Evolutionary conservation across 2,113 vertebrate species (phyloP).

Genomic region (Meleagris gallopavo): DNA sequence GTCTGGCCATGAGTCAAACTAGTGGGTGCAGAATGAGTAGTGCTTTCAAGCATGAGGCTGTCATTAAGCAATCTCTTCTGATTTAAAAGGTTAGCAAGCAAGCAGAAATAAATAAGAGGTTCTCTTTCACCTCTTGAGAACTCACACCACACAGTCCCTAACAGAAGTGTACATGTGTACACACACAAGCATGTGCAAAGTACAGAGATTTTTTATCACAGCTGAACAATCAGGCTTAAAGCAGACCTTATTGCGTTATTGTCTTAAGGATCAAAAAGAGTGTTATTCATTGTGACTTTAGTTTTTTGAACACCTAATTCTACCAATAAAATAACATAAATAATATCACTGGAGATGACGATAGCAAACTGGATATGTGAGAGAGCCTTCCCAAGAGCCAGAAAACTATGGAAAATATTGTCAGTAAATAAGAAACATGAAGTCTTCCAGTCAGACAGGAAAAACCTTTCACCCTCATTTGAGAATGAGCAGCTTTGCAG

Average conservation of each 20-base stretch:
- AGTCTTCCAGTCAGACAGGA: background rate
- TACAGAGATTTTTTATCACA: background rate
- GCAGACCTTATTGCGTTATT: background rate
- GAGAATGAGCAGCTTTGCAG: background rate
- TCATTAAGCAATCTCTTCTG: background rate
- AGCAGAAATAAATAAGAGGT: constrained; percentile 18
- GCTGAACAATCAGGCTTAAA: background rate
- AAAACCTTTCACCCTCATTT: background rate
- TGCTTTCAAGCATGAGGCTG: background rate
- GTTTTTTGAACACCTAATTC: background rate
- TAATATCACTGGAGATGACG: background rate
- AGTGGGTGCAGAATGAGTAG: background rate
- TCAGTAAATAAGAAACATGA: background rate
- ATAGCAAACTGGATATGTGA: background rate
- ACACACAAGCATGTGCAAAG: background rate
- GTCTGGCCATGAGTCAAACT: constrained; percentile 1
- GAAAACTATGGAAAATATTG: background rate
- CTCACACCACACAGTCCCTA: background rate
- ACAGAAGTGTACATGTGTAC: background rate
- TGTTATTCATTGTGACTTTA: background rate
- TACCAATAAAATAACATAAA: background rate
- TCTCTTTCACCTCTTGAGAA: background rate
- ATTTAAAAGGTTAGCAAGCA: constrained; percentile 22
- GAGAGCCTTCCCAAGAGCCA: background rate
- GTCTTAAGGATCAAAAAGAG: background rate